phyloP scores from a whole-genome alignment of 2,113 vertebrate genomes.

The Danio rerio region DNA sequence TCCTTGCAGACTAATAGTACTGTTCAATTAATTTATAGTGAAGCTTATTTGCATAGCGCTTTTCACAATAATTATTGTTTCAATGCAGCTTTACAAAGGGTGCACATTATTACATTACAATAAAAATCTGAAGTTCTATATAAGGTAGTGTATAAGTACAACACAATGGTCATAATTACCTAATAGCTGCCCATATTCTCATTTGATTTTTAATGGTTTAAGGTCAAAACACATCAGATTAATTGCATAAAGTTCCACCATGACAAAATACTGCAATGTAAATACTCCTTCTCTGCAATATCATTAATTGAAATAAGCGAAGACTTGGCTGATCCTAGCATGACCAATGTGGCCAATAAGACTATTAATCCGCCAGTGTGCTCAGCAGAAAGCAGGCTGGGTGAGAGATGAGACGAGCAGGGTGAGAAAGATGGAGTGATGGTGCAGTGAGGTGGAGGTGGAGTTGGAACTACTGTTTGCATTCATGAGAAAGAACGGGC shows the following conservation, averaged over 20 bases:
- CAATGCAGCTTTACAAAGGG: no score
- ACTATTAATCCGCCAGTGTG: constrained; percentile 26
- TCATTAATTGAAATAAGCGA: constrained; percentile 23
- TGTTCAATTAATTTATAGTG: no score
- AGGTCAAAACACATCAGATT: not conserved
- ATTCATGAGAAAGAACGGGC: constrained; percentile 76
- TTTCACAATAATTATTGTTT: no score
- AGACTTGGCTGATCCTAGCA: constrained; percentile 41
- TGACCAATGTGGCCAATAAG: constrained; percentile 73
- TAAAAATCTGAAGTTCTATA: not conserved
- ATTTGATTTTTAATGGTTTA: not conserved
- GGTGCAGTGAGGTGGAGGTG: constrained; percentile 53
- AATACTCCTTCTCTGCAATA: constrained; percentile 8
- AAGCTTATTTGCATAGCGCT: no score
- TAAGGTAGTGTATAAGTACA: not conserved
- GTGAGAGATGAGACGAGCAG: constrained; percentile 60
- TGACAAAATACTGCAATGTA: constrained; percentile 37
- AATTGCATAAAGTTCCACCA: not conserved
- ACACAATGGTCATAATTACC: not conserved
- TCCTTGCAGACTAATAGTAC: not conserved
- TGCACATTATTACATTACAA: no score
- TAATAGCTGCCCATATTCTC: not conserved
- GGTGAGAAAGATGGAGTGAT: constrained; percentile 65
- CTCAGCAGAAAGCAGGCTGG: constrained; percentile 54
- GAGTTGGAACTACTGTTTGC: constrained; percentile 70